These are phyloP conservation scores for Sinohyriopsis cumingii DNA, from an alignment of 2,888 invertebrate genomes.

Conservation along the genomic window DNA sequence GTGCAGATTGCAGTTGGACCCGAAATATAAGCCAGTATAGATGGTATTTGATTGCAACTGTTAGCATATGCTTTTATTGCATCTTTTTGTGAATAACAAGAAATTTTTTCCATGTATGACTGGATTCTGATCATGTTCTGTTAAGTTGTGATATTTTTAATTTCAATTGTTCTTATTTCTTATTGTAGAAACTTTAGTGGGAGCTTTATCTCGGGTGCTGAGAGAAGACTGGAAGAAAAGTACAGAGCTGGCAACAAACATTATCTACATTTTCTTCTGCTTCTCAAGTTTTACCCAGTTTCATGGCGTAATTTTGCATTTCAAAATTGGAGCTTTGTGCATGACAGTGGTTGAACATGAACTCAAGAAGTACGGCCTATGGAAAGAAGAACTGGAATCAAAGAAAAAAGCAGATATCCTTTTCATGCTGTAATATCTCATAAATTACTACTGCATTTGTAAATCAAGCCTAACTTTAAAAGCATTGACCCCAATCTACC, in stretches of 20 bases:
- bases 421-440: constrained; percentile 13
- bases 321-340: constrained; percentile 95
- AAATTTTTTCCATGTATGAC: too few species aligned
- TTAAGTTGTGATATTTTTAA: too few species aligned
- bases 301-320: constrained; percentile 94
- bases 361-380: constrained; percentile 91
- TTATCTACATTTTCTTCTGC: constrained; percentile 96
- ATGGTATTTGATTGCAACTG: too few species aligned
- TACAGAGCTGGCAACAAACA: constrained; percentile 95
- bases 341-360: constrained; percentile 98
- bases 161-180: background rate
- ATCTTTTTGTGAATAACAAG: too few species aligned
- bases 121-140: too few species aligned
- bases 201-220: constrained; percentile 94
- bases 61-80: too few species aligned
- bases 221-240: constrained; percentile 98
- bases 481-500: too few species aligned
- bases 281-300: constrained; percentile 97
- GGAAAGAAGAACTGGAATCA: constrained; percentile 77
- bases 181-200: constrained; percentile 84
- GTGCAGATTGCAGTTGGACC: too few species aligned
- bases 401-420: constrained; percentile 69
- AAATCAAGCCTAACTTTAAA: too few species aligned
- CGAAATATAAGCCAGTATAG: too few species aligned
- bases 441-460: background rate